Conservation (phyloP, 2,888 invertebrate genomes). For the Leptura quadrifasciata region DNA sequence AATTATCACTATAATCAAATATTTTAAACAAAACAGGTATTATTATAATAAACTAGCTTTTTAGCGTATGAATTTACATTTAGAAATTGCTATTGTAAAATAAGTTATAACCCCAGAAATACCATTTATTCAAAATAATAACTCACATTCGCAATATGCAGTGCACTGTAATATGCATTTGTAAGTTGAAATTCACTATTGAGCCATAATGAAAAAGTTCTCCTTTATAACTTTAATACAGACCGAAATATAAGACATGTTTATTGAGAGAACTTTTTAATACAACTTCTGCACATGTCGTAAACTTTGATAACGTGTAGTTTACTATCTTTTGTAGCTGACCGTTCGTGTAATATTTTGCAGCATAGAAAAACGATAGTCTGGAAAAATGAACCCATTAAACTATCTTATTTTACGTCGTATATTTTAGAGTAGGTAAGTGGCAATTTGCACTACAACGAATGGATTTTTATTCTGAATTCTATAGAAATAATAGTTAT, state of each 20-base stretch:
- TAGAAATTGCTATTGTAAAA: too few species aligned
- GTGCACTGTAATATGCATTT: background rate
- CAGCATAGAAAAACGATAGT: background rate
- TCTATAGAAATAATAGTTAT: too few species aligned
- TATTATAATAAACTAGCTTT: too few species aligned
- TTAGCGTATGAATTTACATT: too few species aligned
- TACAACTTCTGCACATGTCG: constrained; percentile 20
- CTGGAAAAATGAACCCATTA: background rate
- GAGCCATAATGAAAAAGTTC: constrained; percentile 3
- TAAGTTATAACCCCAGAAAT: too few species aligned
- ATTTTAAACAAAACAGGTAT: too few species aligned
- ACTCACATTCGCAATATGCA: too few species aligned
- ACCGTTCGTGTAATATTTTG: background rate
- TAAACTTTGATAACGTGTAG: constrained; percentile 5
- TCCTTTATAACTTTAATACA: constrained; percentile 8
- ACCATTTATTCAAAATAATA: too few species aligned
- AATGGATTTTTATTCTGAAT: too few species aligned
- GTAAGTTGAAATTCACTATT: background rate
- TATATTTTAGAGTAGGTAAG: background rate
- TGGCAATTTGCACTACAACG: too few species aligned
- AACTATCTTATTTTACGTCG: background rate
- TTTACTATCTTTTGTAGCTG: background rate
- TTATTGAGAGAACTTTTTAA: constrained; percentile 25
- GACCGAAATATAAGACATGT: background rate
- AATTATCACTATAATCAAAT: too few species aligned